Percentiles rank a stretch among this genome's conserved stretches.
Evolutionary conservation across 2,888 invertebrate genomes (phyloP).

Genomic region (Heteropelma amictum): DNA sequence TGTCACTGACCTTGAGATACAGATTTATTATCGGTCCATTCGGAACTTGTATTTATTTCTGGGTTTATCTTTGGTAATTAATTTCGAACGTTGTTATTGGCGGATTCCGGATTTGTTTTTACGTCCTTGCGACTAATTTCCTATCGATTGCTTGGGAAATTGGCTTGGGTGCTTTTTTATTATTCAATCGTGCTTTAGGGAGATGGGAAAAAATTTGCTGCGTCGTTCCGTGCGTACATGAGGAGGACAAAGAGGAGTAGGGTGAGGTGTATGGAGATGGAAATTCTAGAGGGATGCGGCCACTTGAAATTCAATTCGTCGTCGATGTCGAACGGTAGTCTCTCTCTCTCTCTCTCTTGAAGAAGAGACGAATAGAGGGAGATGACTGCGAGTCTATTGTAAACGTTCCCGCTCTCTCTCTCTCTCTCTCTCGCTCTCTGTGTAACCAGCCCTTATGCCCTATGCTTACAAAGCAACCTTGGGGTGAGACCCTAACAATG

Average conservation of each 20-base stretch:
- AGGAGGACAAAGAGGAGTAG: constrained; percentile 31
- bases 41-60: no score
- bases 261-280: constrained; percentile 39
- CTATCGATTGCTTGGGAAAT: neutral
- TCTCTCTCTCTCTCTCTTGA: constrained; percentile 22
- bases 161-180: neutral
- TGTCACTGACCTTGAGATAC: no score
- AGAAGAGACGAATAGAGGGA: constrained; percentile 38
- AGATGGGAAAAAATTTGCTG: constrained; percentile 1
- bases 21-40: no score
- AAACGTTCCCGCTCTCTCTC: constrained; percentile 62
- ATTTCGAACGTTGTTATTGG: no score
- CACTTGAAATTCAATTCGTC: constrained; percentile 78
- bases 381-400: constrained; percentile 66
- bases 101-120: no score
- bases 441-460: constrained; percentile 69
- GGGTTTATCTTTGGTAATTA: no score
- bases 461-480: constrained; percentile 65
- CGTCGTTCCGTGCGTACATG: constrained; percentile 28
- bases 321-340: constrained; percentile 57
- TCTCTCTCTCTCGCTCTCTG: constrained; percentile 15
- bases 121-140: no score
- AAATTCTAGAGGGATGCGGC: constrained; percentile 76
- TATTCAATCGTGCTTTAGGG: neutral
- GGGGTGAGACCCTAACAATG: constrained; percentile 71